Evolutionary conservation across 2,888 invertebrate species (phyloP).

Genomic region (Drosophila leonis): DNA sequence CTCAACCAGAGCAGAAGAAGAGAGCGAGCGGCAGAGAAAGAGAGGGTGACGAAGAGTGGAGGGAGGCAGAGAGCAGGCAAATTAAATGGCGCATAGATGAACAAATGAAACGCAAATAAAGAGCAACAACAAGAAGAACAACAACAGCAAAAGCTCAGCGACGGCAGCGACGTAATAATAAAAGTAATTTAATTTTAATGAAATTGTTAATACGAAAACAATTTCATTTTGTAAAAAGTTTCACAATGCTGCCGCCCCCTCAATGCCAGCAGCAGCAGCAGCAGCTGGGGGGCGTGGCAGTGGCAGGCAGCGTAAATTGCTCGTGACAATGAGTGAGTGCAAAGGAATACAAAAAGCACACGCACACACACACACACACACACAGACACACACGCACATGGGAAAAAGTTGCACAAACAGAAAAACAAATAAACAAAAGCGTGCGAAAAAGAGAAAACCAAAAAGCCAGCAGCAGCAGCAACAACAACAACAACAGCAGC

Average conservation of each 20-base stretch:
- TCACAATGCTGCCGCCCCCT: conserved; percentile 25
- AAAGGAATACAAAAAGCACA: conserved; percentile 60
- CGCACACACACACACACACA: conserved; percentile 27
- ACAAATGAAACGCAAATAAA: conserved; percentile 52
- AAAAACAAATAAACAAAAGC: conserved; percentile 60
- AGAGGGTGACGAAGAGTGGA: too few relatives aligned
- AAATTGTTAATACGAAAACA: conserved; percentile 83
- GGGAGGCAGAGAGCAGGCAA: conserved; percentile 26
- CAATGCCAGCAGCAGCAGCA: neutral
- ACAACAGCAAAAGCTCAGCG: conserved; percentile 46
- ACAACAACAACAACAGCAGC: conserved; percentile 8
- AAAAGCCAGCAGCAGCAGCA: conserved; percentile 27
- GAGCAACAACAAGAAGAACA: conserved; percentile 13
- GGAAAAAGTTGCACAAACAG: conserved; percentile 47
- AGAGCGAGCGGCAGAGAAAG: neutral
- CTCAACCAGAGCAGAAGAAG: conserved; percentile 14
- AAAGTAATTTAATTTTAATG: conserved; percentile 81
- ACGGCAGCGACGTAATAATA: conserved; percentile 63
- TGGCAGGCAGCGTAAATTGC: conserved; percentile 73
- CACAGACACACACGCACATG: conserved; percentile 6
- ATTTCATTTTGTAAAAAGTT: conserved; percentile 82
- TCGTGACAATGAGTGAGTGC: conserved; percentile 81
- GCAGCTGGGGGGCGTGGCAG: conserved; percentile 31
- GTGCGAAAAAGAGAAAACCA: conserved; percentile 55
- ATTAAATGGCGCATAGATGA: conserved; percentile 64